These are phyloP conservation scores for Stenodera caucasica DNA, from an alignment of 2,888 invertebrate genomes.

Conservation along the genomic window DNA sequence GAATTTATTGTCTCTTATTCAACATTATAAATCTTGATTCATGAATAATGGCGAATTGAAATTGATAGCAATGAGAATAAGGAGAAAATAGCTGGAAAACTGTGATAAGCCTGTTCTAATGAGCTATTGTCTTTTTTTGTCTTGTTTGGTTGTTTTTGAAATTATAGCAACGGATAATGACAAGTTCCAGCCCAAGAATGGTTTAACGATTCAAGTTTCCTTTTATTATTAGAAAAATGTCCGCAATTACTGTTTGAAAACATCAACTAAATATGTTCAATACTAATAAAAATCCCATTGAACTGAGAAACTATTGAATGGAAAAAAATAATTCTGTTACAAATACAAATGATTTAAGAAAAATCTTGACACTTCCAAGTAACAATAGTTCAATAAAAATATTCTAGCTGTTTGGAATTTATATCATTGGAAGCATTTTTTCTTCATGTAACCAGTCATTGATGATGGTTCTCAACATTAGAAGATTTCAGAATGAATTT, in stretches of 20 bases:
- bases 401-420: not conserved
- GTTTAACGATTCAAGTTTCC: not conserved
- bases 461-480: too few relatives aligned
- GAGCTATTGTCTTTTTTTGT: too few relatives aligned
- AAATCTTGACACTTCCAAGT: not conserved
- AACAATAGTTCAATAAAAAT: not conserved
- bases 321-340: not conserved
- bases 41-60: too few relatives aligned
- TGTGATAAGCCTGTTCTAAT: too few relatives aligned
- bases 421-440: not conserved
- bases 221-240: conserved; percentile 4
- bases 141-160: not conserved
- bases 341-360: not conserved
- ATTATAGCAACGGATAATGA: not conserved
- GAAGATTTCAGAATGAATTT: too few relatives aligned
- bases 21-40: too few relatives aligned
- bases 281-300: not conserved
- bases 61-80: not conserved
- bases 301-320: not conserved
- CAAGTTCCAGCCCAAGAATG: not conserved
- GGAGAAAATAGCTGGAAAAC: not conserved
- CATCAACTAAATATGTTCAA: not conserved
- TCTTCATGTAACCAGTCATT: too few relatives aligned
- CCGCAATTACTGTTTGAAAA: not conserved
- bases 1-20: not conserved